Conservation (phyloP, 2,888 invertebrate genomes). For the Noctua janthe region DNA sequence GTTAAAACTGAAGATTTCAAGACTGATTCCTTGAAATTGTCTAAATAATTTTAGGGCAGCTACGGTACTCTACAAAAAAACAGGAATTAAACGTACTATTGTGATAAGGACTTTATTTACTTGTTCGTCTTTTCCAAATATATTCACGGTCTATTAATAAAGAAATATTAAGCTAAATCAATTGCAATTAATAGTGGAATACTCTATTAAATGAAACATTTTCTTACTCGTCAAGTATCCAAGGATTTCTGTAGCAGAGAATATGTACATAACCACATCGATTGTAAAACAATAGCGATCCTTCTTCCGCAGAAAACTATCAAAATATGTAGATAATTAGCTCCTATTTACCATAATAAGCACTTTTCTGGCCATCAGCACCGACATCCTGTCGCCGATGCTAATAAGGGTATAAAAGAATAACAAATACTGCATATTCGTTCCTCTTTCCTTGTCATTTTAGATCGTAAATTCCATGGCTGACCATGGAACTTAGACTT, state of each 20-base stretch:
- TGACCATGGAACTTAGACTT: slow-evolving; percentile 30
- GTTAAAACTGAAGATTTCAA: background rate
- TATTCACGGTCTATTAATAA: background rate
- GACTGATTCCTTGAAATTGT: background rate
- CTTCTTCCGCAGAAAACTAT: background rate
- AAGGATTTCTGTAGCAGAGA: background rate
- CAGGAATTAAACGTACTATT: background rate
- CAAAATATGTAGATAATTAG: slow-evolving; percentile 32
- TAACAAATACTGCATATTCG: slow-evolving; percentile 51
- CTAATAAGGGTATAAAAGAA: slow-evolving; percentile 42
- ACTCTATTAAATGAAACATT: background rate
- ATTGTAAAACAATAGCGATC: slow-evolving; percentile 31
- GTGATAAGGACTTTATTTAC: background rate
- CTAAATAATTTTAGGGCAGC: background rate
- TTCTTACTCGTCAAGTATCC: no score
- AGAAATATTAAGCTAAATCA: background rate
- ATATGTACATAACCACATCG: background rate
- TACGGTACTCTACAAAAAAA: background rate
- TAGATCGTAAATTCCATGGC: slow-evolving; percentile 34
- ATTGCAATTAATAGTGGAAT: background rate
- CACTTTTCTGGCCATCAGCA: slow-evolving; percentile 19
- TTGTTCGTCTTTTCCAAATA: background rate
- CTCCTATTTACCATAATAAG: slow-evolving; percentile 28
- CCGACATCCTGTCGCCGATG: slow-evolving; percentile 54
- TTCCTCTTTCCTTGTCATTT: slow-evolving; percentile 24